Conservation (phyloP, 2,113 vertebrate species). For the Phaethornis superciliosus region DNA sequence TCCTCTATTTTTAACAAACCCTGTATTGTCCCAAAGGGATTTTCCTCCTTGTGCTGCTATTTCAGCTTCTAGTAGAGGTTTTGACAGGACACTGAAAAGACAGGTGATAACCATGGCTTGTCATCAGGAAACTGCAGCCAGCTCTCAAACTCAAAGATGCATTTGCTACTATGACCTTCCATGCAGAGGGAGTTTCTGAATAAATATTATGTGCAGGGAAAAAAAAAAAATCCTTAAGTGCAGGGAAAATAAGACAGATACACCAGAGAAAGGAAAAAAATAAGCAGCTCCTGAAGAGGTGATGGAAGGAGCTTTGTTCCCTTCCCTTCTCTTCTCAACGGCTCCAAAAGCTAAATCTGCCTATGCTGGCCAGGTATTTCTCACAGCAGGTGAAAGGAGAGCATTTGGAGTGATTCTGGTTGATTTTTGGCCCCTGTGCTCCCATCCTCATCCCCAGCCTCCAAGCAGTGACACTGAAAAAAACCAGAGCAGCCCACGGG, state of each 20-base stretch:
- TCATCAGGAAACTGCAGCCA: not conserved
- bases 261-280: not conserved
- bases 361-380: not conserved
- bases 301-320: not conserved
- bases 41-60: not conserved
- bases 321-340: not conserved
- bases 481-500: not conserved
- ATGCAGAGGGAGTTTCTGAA: not conserved
- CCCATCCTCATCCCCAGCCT: not conserved
- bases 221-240: not conserved
- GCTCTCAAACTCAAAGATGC: not conserved
- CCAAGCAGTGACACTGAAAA: conserved; percentile 18
- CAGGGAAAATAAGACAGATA: not conserved
- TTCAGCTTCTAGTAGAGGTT: not conserved
- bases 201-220: not conserved
- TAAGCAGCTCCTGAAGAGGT: not conserved
- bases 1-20: not conserved
- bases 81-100: not conserved
- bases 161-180: not conserved
- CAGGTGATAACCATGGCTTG: not conserved
- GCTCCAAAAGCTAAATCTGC: not conserved
- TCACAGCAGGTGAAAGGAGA: not conserved
- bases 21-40: not conserved
- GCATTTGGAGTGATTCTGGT: accelerated
- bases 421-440: not conserved